Conservation (phyloP, 2,888 invertebrate species). For the Limenitis arthemis region DNA sequence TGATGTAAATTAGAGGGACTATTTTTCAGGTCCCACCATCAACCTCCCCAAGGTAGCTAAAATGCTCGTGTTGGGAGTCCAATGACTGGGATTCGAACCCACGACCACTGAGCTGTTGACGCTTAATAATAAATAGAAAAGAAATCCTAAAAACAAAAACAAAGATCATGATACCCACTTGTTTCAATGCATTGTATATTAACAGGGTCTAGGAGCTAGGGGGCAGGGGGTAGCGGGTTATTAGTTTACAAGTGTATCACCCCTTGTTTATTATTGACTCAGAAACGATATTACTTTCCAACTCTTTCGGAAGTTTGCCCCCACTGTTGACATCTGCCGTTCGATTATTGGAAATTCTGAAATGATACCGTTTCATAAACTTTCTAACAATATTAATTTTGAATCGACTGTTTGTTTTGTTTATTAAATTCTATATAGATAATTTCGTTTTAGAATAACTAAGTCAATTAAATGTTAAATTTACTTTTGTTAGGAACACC, state of each 20-base stretch:
- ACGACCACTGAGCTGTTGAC: too few species aligned
- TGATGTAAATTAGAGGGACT: too few species aligned
- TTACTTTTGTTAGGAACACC: too few species aligned
- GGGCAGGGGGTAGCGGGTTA: conserved; percentile 37
- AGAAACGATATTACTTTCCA: conserved; percentile 57
- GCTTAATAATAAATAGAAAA: too few species aligned
- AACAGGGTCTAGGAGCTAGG: conserved; percentile 40
- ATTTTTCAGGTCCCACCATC: too few species aligned
- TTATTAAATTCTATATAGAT: conserved; percentile 16
- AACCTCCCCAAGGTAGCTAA: too few species aligned
- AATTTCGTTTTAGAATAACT: neutral
- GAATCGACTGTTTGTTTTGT: conserved; percentile 16
- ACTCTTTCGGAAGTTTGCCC: conserved; percentile 70
- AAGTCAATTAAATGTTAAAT: too few species aligned
- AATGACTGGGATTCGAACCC: too few species aligned
- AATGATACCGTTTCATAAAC: conserved; percentile 44
- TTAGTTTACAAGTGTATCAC: conserved; percentile 72
- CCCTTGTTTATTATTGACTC: conserved; percentile 69
- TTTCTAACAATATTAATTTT: conserved; percentile 35
- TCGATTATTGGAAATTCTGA: conserved; percentile 59
- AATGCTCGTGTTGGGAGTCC: too few species aligned
- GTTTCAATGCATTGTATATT: conserved; percentile 45
- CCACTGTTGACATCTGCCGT: conserved; percentile 66
- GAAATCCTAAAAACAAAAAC: neutral
- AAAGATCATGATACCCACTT: neutral